Conservation (phyloP, 2,888 invertebrate species). For the Drosophila setosimentum region DNA sequence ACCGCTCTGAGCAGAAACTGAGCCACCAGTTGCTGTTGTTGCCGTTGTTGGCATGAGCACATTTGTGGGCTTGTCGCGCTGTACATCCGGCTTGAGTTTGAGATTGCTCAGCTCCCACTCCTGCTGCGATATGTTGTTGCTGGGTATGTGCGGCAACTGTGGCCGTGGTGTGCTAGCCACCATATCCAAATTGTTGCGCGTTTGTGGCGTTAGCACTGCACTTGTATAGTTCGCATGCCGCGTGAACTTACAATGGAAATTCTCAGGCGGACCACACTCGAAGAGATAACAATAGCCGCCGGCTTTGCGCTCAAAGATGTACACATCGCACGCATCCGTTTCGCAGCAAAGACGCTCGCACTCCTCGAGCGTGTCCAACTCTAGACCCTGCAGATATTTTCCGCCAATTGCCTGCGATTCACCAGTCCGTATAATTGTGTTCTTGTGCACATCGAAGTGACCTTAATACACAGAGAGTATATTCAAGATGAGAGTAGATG, state of each 20-base stretch:
- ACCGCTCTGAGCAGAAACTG: conserved; percentile 62
- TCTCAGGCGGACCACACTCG: conserved; percentile 94
- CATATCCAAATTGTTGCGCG: conserved; percentile 54
- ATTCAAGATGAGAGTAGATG: not conserved
- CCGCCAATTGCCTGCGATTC: conserved; percentile 96
- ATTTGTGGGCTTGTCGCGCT: conserved; percentile 63
- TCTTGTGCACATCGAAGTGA: conserved; percentile 92
- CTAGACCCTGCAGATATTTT: conserved; percentile 93
- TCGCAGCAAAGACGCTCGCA: conserved; percentile 95
- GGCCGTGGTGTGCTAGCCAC: conserved; percentile 74
- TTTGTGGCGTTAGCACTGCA: conserved; percentile 90
- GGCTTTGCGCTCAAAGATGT: conserved; percentile 95
- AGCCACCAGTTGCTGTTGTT: conserved; percentile 40
- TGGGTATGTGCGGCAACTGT: conserved; percentile 69
- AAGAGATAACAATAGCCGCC: conserved; percentile 96
- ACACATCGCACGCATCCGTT: conserved; percentile 94
- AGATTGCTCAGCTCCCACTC: conserved; percentile 85
- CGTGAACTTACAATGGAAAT: conserved; percentile 97
- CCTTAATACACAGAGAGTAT: conserved; percentile 56
- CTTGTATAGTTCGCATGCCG: conserved; percentile 95
- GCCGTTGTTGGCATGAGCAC: conserved; percentile 32
- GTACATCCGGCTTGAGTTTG: conserved; percentile 81
- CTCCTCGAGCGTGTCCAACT: conserved; percentile 92
- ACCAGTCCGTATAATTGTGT: conserved; percentile 95
- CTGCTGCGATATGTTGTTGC: conserved; percentile 84